phyloP scores from a whole-genome alignment of 2,888 invertebrate genomes.

The Pegoplata infirma region DNA sequence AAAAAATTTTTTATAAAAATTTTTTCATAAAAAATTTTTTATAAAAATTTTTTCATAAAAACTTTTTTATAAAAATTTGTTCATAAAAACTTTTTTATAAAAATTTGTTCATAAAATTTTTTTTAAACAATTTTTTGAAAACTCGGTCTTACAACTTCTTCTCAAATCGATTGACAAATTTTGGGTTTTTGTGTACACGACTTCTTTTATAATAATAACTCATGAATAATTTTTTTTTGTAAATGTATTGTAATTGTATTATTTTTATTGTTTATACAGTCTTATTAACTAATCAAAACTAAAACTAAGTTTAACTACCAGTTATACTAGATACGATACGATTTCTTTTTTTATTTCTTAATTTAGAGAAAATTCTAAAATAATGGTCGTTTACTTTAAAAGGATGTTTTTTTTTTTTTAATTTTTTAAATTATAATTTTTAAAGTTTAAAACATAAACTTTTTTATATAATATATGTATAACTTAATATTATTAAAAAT shows the following conservation, averaged over 20 bases:
- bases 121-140: too few species aligned
- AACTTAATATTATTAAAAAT: conserved; percentile 37
- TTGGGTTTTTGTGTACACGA: too few species aligned
- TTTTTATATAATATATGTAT: neutral
- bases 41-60: too few species aligned
- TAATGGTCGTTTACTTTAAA: conserved; percentile 2
- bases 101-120: too few species aligned
- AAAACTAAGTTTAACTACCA: conserved; percentile 58
- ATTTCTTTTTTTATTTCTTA: conserved; percentile 1
- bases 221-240: neutral
- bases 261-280: conserved; percentile 58
- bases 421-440: conserved; percentile 5
- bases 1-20: too few species aligned
- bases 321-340: conserved; percentile 54
- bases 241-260: neutral
- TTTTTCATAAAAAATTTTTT: too few species aligned
- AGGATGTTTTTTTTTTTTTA: neutral
- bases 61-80: too few species aligned
- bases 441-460: neutral
- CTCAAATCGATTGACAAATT: too few species aligned
- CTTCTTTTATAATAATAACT: too few species aligned
- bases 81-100: too few species aligned
- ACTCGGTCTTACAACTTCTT: too few species aligned
- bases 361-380: neutral
- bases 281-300: conserved; percentile 59